These are phyloP conservation scores for Agrotis clavis DNA, from an alignment of 2,888 invertebrate genomes.

Conservation along the genomic window DNA sequence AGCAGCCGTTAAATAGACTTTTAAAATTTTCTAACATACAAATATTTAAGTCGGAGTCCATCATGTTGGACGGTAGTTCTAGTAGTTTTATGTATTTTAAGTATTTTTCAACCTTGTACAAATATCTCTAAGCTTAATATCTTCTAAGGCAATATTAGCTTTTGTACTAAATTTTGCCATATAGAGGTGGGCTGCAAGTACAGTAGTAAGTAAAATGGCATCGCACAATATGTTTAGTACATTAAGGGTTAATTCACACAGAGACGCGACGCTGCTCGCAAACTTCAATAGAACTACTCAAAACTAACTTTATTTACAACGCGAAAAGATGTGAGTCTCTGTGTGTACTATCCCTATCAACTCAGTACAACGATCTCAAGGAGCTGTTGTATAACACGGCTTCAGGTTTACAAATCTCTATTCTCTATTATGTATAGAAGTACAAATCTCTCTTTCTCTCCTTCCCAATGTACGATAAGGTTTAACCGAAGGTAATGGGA, in stretches of 20 bases:
- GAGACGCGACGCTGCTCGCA: too few relatives aligned
- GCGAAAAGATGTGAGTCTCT: too few relatives aligned
- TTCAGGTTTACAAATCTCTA: conserved; percentile 29
- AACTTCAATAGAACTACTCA: too few relatives aligned
- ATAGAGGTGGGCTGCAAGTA: too few relatives aligned
- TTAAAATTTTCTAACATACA: not conserved
- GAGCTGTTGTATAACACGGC: conserved; percentile 49
- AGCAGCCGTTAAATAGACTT: not conserved
- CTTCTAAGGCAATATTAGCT: not conserved
- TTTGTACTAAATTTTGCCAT: not conserved
- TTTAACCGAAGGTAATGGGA: conserved; percentile 25
- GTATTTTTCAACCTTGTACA: not conserved
- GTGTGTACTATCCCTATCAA: not conserved
- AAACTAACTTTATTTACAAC: too few relatives aligned
- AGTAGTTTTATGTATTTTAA: conserved; percentile 20
- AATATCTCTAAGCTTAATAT: not conserved
- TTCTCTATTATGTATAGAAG: conserved; percentile 26
- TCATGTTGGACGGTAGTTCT: not conserved
- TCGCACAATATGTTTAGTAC: not conserved
- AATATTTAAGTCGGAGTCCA: not conserved
- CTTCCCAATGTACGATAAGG: conserved; percentile 19
- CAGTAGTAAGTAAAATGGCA: not conserved
- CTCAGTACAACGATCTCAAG: conserved; percentile 56
- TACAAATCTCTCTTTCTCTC: conserved; percentile 55
- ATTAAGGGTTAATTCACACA: too few relatives aligned